A percentile compares a stretch with the other conserved stretches of the same genome.
These are phyloP conservation scores for Drosophila micromelanica DNA, from an alignment of 1,140 invertebrate species.

Conservation along the genomic window DNA sequence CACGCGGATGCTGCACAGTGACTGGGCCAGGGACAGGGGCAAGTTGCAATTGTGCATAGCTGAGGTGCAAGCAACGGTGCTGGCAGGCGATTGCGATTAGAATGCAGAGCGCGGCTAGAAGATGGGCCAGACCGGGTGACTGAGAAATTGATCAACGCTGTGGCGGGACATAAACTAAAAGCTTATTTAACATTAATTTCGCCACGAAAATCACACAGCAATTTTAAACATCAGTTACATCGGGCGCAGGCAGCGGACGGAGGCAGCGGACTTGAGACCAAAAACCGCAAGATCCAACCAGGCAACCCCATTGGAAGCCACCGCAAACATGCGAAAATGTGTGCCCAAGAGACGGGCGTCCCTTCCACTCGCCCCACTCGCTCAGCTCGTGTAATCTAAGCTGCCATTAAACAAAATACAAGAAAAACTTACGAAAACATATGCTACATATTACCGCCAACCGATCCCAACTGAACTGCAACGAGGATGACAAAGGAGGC, in stretches of 20 bases:
- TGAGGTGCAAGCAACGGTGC: conserved; percentile 29
- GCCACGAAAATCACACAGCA: conserved; percentile 82
- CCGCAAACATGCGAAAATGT: conserved; percentile 68
- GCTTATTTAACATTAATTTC: conserved; percentile 83
- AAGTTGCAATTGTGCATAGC: neutral
- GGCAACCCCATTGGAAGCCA: conserved; percentile 57
- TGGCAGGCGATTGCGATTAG: conserved; percentile 38
- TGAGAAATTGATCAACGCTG: conserved; percentile 81
- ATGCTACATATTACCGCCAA: conserved; percentile 80
- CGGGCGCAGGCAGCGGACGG: conserved; percentile 8
- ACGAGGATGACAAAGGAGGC: conserved; percentile 38
- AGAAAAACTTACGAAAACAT: conserved; percentile 83
- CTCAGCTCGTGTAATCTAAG: conserved; percentile 72
- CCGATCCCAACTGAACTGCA: conserved; percentile 44
- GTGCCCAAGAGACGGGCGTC: conserved; percentile 24
- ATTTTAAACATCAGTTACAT: conserved; percentile 81
- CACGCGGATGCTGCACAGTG: conserved; percentile 33
- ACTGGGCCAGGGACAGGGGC: neutral
- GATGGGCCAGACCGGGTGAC: conserved; percentile 66
- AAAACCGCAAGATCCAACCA: conserved; percentile 1
- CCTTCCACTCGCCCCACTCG: conserved; percentile 28
- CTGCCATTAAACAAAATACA: conserved; percentile 83
- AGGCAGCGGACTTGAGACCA: too few relatives aligned
- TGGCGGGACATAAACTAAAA: conserved; percentile 83
- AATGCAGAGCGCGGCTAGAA: conserved; percentile 44